Base-by-base conservation (phyloP, 2,888 invertebrate genomes). In the Acanthosoma haemorrhoidale region DNA sequence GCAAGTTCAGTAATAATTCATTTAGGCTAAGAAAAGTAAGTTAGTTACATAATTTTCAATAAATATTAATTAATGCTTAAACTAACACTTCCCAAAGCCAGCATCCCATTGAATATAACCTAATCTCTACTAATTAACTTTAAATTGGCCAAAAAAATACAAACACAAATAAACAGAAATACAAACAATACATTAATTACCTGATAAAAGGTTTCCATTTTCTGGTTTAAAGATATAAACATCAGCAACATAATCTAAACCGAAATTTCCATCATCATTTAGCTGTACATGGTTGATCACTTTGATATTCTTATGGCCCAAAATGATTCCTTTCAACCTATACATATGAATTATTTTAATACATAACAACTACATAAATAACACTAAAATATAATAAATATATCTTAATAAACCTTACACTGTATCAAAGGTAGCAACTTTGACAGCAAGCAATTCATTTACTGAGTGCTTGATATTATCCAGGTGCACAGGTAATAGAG, bases 221-320 rank as follows among this genome's bases (percentile, higher is more conserved):
- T 63, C 51, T 2, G 74, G 74, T 63, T 72, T 73, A 57, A 75
- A 75, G 16, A 75, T 31, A 63, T 73, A 75, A 41, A 74, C 68
- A 66, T 75, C 75, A 32, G 75, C 74, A 34, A 69, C 58, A 43
- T 73, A 75, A 16, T 64, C 70, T 15, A 75, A 58, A 38, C 43
- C 67, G 18, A 68, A 68, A 8, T 34, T 68, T 38, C 72, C 70
- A 59, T 70, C 70, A 41, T 71, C 72, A 31, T 70, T 67, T 13
- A 73, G 64, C 9, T 38, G 34, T 8, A 74, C 51, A 29, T 67
- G 59, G 16, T 70, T 58, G 11, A 58, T 32, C 13, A 74, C 66
- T 70, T 74, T 72, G 11, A 75, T 60, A 66, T 73, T 75, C 64
- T 72, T 73, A 61, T 72, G 72, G n/a, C 74, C 72, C 16, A 75